Percentiles rank a stretch among this genome's conserved stretches.
Conservation (phyloP, 2,113 vertebrate genomes). For the Beaufortia kweichowensis region DNA sequence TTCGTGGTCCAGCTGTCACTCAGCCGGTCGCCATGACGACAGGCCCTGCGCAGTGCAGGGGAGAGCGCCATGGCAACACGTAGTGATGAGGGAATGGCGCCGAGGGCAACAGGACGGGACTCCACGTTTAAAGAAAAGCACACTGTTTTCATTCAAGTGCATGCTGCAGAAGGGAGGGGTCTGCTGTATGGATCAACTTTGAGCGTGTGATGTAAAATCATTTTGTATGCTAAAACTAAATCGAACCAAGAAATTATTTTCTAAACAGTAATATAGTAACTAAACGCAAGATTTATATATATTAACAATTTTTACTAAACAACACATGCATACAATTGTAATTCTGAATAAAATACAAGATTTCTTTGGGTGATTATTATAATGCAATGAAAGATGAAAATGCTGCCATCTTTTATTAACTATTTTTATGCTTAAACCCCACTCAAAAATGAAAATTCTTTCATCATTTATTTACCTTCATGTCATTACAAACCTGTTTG, state of each 20-base stretch:
- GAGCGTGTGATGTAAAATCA: background rate
- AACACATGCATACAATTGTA: no score
- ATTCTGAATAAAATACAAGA: no score
- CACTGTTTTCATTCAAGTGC: constrained; percentile 5
- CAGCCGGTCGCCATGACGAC: constrained; percentile 68
- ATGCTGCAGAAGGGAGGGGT: constrained; percentile 28
- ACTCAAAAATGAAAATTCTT: no score
- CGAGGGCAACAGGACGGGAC: constrained; percentile 46
- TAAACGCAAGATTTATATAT: background rate
- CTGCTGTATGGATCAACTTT: background rate
- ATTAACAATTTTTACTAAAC: no score
- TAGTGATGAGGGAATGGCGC: constrained; percentile 64
- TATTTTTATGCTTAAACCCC: no score
- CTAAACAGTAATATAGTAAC: background rate
- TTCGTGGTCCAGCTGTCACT: constrained; percentile 71
- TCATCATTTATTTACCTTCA: no score
- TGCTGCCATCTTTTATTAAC: no score
- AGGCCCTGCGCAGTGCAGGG: constrained; percentile 67
- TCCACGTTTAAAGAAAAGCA: background rate
- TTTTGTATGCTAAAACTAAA: background rate
- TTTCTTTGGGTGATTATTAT: no score
- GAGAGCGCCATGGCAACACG: constrained; percentile 73
- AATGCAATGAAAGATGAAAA: no score
- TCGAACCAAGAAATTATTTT: background rate
- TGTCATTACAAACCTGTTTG: no score